Evolutionary conservation across 2,888 invertebrate genomes (phyloP).

Genomic region (Clostera curtula): DNA sequence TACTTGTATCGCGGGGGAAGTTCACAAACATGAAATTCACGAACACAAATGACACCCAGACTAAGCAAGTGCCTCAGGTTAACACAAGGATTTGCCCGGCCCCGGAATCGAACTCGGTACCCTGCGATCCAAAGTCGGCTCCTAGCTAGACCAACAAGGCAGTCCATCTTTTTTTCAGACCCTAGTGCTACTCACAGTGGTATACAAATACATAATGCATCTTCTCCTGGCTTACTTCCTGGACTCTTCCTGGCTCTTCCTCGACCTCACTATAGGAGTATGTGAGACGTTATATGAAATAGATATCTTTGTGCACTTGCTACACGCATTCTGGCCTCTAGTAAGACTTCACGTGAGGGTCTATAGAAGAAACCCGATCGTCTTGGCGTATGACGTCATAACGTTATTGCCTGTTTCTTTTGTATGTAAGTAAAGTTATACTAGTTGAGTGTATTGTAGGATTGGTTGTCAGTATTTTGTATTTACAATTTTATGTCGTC

Average conservation of each 20-base stretch:
- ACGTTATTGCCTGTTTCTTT: slow-evolving; percentile 34
- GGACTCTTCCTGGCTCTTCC: slow-evolving; percentile 8
- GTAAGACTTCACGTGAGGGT: slow-evolving; percentile 44
- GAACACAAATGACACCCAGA: too few species aligned
- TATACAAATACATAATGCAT: slow-evolving; percentile 41
- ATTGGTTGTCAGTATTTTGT: too few species aligned
- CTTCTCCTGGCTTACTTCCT: slow-evolving; percentile 42
- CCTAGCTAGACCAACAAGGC: background rate
- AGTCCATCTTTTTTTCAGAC: slow-evolving; percentile 31
- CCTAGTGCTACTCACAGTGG: slow-evolving; percentile 30
- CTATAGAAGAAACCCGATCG: slow-evolving; percentile 31
- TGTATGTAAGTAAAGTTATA: slow-evolving; percentile 42
- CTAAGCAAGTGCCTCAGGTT: too few species aligned
- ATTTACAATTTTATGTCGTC: too few species aligned
- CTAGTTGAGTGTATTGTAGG: too few species aligned
- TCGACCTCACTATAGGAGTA: slow-evolving; percentile 26
- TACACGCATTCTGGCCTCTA: slow-evolving; percentile 49
- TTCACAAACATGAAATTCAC: too few species aligned
- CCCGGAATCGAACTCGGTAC: too few species aligned
- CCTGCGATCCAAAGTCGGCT: too few species aligned
- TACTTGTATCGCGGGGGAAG: too few species aligned
- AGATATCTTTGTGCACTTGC: slow-evolving; percentile 38
- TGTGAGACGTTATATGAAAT: slow-evolving; percentile 34
- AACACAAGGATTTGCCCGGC: too few species aligned
- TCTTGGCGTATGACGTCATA: slow-evolving; percentile 38